phyloP scores from a whole-genome alignment of 2,888 invertebrate genomes.

The Cheilosia scutellata region DNA sequence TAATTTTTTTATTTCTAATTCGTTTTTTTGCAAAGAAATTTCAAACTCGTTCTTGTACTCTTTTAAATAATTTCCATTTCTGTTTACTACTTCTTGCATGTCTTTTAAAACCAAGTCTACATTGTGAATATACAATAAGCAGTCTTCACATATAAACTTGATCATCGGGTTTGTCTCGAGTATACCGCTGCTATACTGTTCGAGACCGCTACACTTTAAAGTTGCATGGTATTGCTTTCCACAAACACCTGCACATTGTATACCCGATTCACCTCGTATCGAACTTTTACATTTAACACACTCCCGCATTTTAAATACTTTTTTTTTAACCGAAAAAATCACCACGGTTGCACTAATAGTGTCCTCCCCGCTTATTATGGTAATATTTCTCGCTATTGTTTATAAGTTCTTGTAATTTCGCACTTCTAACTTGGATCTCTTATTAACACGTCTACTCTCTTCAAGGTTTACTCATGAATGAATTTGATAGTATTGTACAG shows the following conservation, averaged over 20 bases:
- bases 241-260: not conserved
- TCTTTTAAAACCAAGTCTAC: not conserved
- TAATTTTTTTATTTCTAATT: not conserved
- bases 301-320: not conserved
- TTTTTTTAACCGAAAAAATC: not conserved
- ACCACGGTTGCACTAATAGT: too few species aligned
- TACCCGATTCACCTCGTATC: not conserved
- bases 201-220: not conserved
- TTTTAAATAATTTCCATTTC: not conserved
- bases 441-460: too few species aligned
- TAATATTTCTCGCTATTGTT: too few species aligned
- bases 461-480: too few species aligned
- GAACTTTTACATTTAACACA: slow-evolving; percentile 6
- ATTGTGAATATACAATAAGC: not conserved
- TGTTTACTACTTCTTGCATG: not conserved
- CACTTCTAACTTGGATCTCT: too few species aligned
- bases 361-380: too few species aligned
- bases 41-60: not conserved
- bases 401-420: too few species aligned
- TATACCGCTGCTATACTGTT: not conserved
- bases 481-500: too few species aligned
- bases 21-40: not conserved
- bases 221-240: slow-evolving; percentile 1
- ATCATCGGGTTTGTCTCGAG: not conserved
- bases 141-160: slow-evolving; percentile 9